Evolutionary conservation across 2,888 invertebrate genomes (phyloP).

Genomic region (Sicus ferrugineus): DNA sequence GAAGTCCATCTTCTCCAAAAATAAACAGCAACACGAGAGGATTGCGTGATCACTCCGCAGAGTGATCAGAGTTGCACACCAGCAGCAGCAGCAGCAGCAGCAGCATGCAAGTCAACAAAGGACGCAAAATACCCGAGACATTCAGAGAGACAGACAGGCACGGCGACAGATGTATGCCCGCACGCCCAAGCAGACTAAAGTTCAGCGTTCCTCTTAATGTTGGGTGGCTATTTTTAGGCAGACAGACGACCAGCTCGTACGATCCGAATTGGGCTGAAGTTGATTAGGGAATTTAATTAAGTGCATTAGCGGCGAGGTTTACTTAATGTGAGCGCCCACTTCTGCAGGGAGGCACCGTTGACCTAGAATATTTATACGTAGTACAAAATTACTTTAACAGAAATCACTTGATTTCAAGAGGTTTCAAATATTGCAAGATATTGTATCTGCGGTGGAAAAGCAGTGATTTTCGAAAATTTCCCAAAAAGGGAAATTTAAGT

Average conservation of each 20-base stretch:
- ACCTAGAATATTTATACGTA: constrained; percentile 20
- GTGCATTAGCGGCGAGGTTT: constrained; percentile 15
- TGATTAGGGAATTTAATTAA: constrained; percentile 52
- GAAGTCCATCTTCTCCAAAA: constrained; percentile 33
- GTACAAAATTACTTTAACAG: neutral
- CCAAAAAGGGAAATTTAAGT: too few species aligned
- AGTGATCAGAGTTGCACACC: constrained; percentile 45
- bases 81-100: neutral
- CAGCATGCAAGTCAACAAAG: constrained; percentile 42
- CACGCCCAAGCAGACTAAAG: constrained; percentile 33
- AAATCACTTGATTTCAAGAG: neutral
- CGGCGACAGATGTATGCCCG: constrained; percentile 35
- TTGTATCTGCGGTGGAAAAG: too few species aligned
- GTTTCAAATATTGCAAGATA: too few species aligned
- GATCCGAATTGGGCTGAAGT: constrained; percentile 28
- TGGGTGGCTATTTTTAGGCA: constrained; percentile 34
- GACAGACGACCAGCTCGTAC: constrained; percentile 9
- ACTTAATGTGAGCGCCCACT: neutral
- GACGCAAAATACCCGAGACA: constrained; percentile 4
- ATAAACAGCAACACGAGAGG: constrained; percentile 35
- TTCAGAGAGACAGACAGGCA: constrained; percentile 49
- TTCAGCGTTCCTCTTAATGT: constrained; percentile 28
- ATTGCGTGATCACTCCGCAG: constrained; percentile 54
- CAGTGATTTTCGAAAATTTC: too few species aligned
- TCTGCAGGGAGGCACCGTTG: neutral